A percentile compares a stretch with the other conserved stretches of the same genome.
phyloP scores from a whole-genome alignment of 2,888 invertebrate species.

The Acleris cristana region DNA sequence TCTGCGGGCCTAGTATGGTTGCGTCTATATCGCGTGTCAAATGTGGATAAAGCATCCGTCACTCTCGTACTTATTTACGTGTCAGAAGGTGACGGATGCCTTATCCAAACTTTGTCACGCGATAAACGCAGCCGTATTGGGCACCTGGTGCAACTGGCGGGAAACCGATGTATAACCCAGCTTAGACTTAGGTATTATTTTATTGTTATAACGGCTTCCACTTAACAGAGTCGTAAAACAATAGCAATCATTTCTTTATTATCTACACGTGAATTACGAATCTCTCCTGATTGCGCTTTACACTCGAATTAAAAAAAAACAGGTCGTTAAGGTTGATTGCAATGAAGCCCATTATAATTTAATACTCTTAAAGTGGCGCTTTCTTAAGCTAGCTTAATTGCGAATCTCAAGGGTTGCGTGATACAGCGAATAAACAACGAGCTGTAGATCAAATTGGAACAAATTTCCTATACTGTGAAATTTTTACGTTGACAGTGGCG shows the following conservation, averaged over 20 bases:
- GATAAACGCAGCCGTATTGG: too few relatives aligned
- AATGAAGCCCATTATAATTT: neutral
- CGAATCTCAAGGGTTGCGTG: neutral
- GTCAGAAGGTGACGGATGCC: too few relatives aligned
- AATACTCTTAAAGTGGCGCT: conserved; percentile 4
- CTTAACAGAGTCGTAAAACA: conserved; percentile 4
- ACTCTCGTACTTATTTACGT: too few relatives aligned
- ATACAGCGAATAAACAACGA: neutral
- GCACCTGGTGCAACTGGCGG: too few relatives aligned
- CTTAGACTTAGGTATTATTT: neutral
- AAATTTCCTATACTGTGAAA: too few relatives aligned
- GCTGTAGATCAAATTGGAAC: neutral
- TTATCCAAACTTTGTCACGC: too few relatives aligned
- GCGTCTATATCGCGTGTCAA: too few relatives aligned
- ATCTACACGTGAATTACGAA: conserved; percentile 1
- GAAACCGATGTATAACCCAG: too few relatives aligned
- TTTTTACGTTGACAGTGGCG: too few relatives aligned
- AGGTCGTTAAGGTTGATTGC: conserved; percentile 7
- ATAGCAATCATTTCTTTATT: conserved; percentile 5
- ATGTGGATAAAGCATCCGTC: too few relatives aligned
- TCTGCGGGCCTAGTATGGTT: too few relatives aligned
- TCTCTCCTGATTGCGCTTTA: neutral
- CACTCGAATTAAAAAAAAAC: neutral
- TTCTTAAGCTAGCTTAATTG: conserved; percentile 1
- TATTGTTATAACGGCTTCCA: neutral